These are phyloP conservation scores for Agrilus mali DNA, from an alignment of 2,888 invertebrate genomes.

Conservation along the genomic window DNA sequence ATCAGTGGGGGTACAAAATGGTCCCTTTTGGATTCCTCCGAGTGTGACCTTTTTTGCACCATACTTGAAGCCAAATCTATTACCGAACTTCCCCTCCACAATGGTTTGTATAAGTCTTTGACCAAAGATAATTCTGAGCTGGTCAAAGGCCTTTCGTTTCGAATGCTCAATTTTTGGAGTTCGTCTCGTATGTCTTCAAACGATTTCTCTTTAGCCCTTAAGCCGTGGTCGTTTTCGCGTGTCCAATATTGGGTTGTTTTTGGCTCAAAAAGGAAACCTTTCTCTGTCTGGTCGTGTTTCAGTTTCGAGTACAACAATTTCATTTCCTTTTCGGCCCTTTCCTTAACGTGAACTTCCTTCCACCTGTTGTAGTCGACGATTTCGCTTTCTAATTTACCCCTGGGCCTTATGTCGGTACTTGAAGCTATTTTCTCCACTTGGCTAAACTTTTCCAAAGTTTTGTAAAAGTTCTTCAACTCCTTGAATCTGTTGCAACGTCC, in stretches of 20 bases:
- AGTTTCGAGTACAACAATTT: slow-evolving; percentile 63
- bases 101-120: slow-evolving; percentile 64
- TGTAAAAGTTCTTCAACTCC: slow-evolving; percentile 75
- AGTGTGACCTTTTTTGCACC: slow-evolving; percentile 44
- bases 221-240: slow-evolving; percentile 58
- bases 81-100: slow-evolving; percentile 76
- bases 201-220: slow-evolving; percentile 73
- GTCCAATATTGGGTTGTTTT: slow-evolving; percentile 69
- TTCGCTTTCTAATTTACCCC: slow-evolving; percentile 62
- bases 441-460: slow-evolving; percentile 71
- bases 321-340: slow-evolving; percentile 72
- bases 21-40: slow-evolving; percentile 29
- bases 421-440: slow-evolving; percentile 69
- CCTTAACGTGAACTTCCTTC: slow-evolving; percentile 66
- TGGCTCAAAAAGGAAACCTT: slow-evolving; percentile 71
- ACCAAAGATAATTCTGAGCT: slow-evolving; percentile 33
- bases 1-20: slow-evolving; percentile 20
- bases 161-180: slow-evolving; percentile 42
- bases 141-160: slow-evolving; percentile 35
- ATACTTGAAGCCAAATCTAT: slow-evolving; percentile 64
- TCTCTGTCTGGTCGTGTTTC: slow-evolving; percentile 65
- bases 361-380: slow-evolving; percentile 80
- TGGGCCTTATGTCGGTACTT: slow-evolving; percentile 52
- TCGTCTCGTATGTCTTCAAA: slow-evolving; percentile 74
- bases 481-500: slow-evolving; percentile 67